A percentile compares a stretch with the other conserved stretches of the same genome.
Conservation (phyloP, 2,113 vertebrate species). For the Arizona elegans region DNA sequence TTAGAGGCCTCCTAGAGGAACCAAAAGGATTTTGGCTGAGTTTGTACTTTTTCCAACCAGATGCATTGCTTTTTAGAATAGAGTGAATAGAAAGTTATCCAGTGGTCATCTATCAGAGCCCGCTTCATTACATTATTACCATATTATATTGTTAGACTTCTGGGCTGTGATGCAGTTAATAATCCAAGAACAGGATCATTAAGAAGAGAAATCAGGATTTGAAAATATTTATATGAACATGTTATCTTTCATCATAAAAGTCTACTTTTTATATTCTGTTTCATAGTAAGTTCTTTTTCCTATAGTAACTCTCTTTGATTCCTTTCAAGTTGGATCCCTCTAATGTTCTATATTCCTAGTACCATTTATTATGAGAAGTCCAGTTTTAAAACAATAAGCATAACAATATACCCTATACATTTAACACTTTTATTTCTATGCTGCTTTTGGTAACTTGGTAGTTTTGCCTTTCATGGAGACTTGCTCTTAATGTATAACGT, state of each 20-base stretch:
- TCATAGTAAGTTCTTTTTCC: neutral
- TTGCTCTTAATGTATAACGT: neutral
- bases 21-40: too few relatives aligned
- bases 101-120: too few relatives aligned
- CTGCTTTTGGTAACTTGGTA: neutral
- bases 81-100: too few relatives aligned
- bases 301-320: neutral
- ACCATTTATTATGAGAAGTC: neutral
- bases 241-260: accelerated
- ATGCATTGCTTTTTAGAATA: too few relatives aligned
- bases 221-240: slow-evolving; percentile 24
- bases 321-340: neutral
- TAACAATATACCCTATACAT: neutral
- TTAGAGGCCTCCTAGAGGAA: too few relatives aligned
- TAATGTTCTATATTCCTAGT: neutral
- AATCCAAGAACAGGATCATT: neutral
- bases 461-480: neutral
- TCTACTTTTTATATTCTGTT: neutral
- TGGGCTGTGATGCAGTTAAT: neutral
- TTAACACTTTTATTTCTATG: neutral
- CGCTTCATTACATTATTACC: too few relatives aligned
- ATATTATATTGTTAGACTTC: neutral
- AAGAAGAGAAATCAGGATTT: neutral
- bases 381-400: neutral
- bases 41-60: too few relatives aligned